A percentile compares a stretch with the other conserved stretches of the same genome.
These are phyloP conservation scores for Bombus soroeensis DNA, from an alignment of 1,140 invertebrate genomes.

Conservation along the genomic window DNA sequence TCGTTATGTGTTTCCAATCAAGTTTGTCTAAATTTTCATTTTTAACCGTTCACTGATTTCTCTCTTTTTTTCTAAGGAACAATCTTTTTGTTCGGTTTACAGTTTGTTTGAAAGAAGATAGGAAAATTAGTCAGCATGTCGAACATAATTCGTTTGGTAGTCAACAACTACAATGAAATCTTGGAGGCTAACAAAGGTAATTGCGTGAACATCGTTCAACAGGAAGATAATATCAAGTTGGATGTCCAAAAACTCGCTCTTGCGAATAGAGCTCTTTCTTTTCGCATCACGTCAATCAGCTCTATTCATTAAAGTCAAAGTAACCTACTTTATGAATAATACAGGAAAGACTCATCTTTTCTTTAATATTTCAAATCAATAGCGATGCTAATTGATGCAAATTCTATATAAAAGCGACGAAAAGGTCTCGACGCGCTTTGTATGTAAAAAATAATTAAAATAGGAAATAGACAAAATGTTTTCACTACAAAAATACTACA, in stretches of 20 bases:
- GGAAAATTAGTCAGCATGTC: slow-evolving; percentile 75
- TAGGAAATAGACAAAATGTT: not conserved
- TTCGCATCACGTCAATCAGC: not conserved
- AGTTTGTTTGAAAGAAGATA: not conserved
- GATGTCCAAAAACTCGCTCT: not conserved
- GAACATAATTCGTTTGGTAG: slow-evolving; percentile 80
- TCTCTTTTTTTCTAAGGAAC: not conserved
- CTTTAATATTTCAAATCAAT: not conserved
- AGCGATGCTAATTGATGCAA: not conserved
- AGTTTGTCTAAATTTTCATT: not conserved
- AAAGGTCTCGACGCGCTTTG: not conserved
- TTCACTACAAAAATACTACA: not conserved
- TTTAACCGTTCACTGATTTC: not conserved
- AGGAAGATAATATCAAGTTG: not conserved
- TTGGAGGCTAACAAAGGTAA: slow-evolving; percentile 82
- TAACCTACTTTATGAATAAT: not conserved
- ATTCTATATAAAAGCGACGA: not conserved
- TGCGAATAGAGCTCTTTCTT: not conserved
- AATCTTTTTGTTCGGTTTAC: not conserved
- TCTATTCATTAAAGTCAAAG: not conserved
- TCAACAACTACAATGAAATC: slow-evolving; percentile 84
- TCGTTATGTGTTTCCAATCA: not conserved
- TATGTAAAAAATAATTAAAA: not conserved
- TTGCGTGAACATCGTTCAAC: not conserved
- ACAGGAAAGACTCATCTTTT: not conserved